Base-by-base conservation (phyloP, 2,113 vertebrate species). In the Felis chaus region DNA sequence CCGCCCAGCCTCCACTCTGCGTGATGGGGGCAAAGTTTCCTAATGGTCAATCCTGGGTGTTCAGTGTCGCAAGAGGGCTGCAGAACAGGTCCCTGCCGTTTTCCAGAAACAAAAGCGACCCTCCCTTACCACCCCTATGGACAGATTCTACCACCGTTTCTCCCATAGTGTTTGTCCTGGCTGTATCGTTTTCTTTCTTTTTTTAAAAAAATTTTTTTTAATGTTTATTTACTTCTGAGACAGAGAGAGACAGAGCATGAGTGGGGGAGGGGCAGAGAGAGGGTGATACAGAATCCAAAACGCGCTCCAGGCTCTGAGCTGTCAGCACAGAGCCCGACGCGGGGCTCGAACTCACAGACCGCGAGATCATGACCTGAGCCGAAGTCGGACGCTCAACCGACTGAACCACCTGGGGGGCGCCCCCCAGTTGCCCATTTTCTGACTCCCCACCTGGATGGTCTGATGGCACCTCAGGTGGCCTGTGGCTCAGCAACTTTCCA, bases 321-420 rank as follows among this genome's bases (percentile, higher is more conserved):
- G 50, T 50, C 50, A 14, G 50, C 50, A 50, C 50, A 14, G 13
- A 50, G 14, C 50, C 50, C 3, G 50, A 50, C 50, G 3, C 50
- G 0, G 50, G 50, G 50, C 50, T 50, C 14, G 50, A 50, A 50
- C 50, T 50, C 50, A 14, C 50, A 50, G 14, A 50, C 50, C 13
- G 0, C 3, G 50, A 50, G 50, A 50, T 50, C 50, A 50, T 50
- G 50, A 50, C 50, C 50, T 50, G 50, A 50, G 50, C 50, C 14
- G 50, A 50, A 50, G 50, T 14, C 3, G 1, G 50, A 50, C 3
- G 0, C 50, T 50, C 14, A 50, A 14, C 50, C 1, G 50, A 1
- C 13, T 50, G 50, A 50, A 14, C 50, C 50, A 0, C 50, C 50
- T 13, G 0, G 50, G 50, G 13, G 13, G 50, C 13, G 13, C 50